Evolutionary conservation across 2,797 vertebrate species (phyloP).

Genomic region (Podargus strigoides): DNA sequence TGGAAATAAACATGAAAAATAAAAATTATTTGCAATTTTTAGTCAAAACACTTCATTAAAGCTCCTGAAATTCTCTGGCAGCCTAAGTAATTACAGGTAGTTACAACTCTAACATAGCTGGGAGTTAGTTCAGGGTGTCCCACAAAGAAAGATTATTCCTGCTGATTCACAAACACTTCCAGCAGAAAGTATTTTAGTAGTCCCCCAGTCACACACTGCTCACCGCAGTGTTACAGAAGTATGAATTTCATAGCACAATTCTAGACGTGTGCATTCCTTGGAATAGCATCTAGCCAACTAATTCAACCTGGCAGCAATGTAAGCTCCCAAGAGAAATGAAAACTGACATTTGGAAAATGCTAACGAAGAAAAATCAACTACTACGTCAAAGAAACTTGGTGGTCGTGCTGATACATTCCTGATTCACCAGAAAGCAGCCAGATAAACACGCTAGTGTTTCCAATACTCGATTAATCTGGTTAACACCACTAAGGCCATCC

Average conservation of each 20-base stretch:
- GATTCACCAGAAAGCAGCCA: neutral
- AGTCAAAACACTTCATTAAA: neutral
- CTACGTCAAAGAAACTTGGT: neutral
- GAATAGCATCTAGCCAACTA: neutral
- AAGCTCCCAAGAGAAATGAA: neutral
- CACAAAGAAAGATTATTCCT: neutral
- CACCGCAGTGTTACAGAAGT: neutral
- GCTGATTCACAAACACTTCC: neutral
- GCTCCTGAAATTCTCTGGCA: neutral
- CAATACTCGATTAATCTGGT: neutral
- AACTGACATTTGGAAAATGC: neutral
- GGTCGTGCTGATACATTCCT: accelerated
- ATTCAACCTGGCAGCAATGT: neutral
- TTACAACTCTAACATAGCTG: neutral
- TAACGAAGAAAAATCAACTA: neutral
- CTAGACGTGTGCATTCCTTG: neutral
- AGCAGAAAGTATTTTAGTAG: neutral
- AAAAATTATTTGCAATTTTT: neutral
- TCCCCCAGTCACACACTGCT: neutral
- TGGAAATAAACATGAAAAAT: neutral
- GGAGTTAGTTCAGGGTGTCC: neutral
- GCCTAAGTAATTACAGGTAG: neutral
- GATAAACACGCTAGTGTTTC: neutral
- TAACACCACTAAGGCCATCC: neutral
- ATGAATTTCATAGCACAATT: neutral